Base-by-base conservation (phyloP, 1,140 invertebrate species). In the Tribolium castaneum region DNA sequence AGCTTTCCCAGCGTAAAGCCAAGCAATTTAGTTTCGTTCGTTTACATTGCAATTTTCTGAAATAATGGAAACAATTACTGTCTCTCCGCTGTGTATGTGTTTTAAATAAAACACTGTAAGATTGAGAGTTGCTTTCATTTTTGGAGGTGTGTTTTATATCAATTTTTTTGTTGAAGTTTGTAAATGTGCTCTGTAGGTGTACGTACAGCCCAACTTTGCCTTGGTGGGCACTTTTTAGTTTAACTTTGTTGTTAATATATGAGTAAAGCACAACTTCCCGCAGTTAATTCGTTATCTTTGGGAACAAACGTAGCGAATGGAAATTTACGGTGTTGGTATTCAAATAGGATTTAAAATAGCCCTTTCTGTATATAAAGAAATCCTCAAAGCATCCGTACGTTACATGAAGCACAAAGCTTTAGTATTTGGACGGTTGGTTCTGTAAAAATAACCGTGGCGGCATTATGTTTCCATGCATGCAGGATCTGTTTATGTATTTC, bases 341-440 rank as follows among this genome's bases (percentile, higher is more conserved):
- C 71, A 73, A 73, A 73, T 73, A 73, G 71, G 71, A 73, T 73
- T 73, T 73, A 73, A 73, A 73, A 73, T 54, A 54, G 71, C 71
- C 71, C 25, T 73, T 73, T 73, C 71, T 19, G 49, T 73, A 54
- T 73, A 73, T 73, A 73, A 73, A 73, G 71, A 73, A 73, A 73
- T 73, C 71, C 71, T 73, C 71, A 73, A 73, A 73, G 71, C 71
- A 54, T 73, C 19, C 71, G 71, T 73, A 73, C 71, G 71, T 73
- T 73, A 73, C 52, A 73, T 52, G 45, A 73, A 54, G 71, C 71
- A 73, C 71, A 73, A 73, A 73, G 71, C 71, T 52, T 73, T 73
- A 54, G 71, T 73, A 73, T 73, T 73, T 73, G 71, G 71, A 73
- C 71, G 49, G 71, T 73, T 73, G 52, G 14, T 50, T 73, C 49